Percentiles rank a stretch among this genome's conserved stretches.
These are phyloP conservation scores for Lordiphosa fenestrarum DNA, from an alignment of 2,888 invertebrate genomes.

Conservation along the genomic window DNA sequence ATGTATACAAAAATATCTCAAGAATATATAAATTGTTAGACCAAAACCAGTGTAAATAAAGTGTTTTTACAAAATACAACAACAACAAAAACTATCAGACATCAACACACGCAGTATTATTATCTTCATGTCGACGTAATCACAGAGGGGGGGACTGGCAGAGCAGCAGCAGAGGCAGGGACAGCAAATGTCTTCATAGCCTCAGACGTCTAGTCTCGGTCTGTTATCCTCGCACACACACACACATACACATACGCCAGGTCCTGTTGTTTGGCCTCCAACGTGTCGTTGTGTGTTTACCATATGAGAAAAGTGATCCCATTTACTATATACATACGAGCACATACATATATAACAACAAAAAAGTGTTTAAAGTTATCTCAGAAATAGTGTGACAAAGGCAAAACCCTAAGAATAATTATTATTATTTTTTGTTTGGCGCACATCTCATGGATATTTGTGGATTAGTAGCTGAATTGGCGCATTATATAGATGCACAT, in stretches of 20 bases:
- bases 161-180: background rate
- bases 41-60: background rate
- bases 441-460: slow-evolving; percentile 53
- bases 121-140: background rate
- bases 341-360: no score
- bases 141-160: background rate
- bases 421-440: no score
- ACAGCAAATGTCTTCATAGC: background rate
- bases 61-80: slow-evolving; percentile 5
- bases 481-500: slow-evolving; percentile 57
- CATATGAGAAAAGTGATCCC: no score
- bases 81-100: slow-evolving; percentile 3
- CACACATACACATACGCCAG: slow-evolving; percentile 1
- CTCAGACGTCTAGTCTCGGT: slow-evolving; percentile 5
- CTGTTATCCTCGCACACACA: background rate
- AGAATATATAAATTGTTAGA: slow-evolving; percentile 3
- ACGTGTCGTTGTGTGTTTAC: background rate
- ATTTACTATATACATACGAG: no score
- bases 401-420: no score
- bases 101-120: slow-evolving; percentile 3
- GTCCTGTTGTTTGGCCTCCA: background rate
- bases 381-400: no score
- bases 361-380: no score
- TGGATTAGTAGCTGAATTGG: slow-evolving; percentile 68
- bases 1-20: slow-evolving; percentile 13